Base-by-base conservation (phyloP, 2,888 invertebrate genomes). In the Herminia tarsipennalis region DNA sequence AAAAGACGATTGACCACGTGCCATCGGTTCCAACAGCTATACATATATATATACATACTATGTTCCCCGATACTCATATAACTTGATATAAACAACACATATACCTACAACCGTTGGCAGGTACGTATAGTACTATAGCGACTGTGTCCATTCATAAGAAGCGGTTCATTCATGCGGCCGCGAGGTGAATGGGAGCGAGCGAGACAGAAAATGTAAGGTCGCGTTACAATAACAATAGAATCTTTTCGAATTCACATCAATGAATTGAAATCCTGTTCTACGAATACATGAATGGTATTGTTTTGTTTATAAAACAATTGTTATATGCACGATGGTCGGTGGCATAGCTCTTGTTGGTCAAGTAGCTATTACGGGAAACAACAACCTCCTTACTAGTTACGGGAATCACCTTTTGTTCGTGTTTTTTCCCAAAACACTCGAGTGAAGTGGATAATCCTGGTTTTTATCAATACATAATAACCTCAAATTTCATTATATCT, bases 81-180 rank as follows among this genome's bases (percentile, higher is more conserved):
- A 79, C 77, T 80, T 69, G 78, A 82, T 77, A 80, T 79, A 78
- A 78, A 78, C 75, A 79, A 59, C 66, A 65, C 47, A 52, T 62
- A 62, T 69, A 77, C 63, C 72, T 72, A 71, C 70, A 60, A 70
- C 66, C 73, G 69, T 74, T 73, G 68, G 70, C 66, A 85, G 71
- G 86, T 84, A 87, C 79, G 73, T 86, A 89, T 89, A 88, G 86
- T 89, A 89, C 84, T 79, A 84, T 76, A 79, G 81, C 78, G 81
- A 83, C 83, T 81, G 63, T 59, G 84, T 84, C 86, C 90, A 92
- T 92, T 92, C 92, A 92, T 92, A 89, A 91, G 88, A 88, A 90
- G 84, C 86, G 78, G 85, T 90, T 87, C 89, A 89, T 90, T 90
- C 83, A 89, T 87, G 86, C 86, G 82, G 76, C 78, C 76, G 78